A percentile compares a stretch with the other conserved stretches of the same genome.
Conservation (phyloP, 2,797 vertebrate genomes). For the Distichodus sexfasciatus region DNA sequence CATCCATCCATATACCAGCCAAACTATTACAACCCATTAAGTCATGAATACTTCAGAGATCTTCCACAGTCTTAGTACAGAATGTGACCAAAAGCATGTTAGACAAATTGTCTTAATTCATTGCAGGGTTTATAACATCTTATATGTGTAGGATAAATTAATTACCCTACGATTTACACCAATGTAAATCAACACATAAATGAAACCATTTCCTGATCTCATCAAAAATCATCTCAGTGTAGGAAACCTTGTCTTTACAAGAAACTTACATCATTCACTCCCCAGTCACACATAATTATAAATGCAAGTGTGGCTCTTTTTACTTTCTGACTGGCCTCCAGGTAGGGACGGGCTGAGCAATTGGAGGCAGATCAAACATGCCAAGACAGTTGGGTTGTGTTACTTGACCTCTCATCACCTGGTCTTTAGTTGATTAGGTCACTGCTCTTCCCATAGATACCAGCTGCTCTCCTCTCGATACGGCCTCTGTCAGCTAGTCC, state of each 20-base stretch:
- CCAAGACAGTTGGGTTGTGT: constrained; percentile 25
- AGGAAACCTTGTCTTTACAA: constrained; percentile 2
- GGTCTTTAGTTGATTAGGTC: constrained; percentile 50
- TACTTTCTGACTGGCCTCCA: constrained; percentile 50
- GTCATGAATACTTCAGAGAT: no score
- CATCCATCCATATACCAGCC: no score
- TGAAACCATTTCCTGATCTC: no score
- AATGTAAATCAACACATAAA: no score
- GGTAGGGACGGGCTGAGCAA: constrained; percentile 24
- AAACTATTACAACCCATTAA: no score
- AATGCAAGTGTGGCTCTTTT: constrained; percentile 41
- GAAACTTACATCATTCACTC: constrained; percentile 21
- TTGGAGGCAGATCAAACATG: constrained; percentile 33
- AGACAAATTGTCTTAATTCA: no score
- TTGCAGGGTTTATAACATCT: no score
- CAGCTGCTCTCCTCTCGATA: constrained; percentile 35
- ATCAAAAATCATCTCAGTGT: no score
- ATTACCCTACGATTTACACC: background rate
- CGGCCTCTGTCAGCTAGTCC: constrained; percentile 18
- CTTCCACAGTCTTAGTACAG: no score
- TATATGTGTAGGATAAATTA: no score
- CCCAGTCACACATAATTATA: constrained; percentile 45
- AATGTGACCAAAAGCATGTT: no score
- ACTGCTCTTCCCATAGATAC: constrained; percentile 21
- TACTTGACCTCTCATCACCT: constrained; percentile 38